These are phyloP conservation scores for Ichneumon xanthorius DNA, from an alignment of 2,888 invertebrate genomes.

Conservation along the genomic window DNA sequence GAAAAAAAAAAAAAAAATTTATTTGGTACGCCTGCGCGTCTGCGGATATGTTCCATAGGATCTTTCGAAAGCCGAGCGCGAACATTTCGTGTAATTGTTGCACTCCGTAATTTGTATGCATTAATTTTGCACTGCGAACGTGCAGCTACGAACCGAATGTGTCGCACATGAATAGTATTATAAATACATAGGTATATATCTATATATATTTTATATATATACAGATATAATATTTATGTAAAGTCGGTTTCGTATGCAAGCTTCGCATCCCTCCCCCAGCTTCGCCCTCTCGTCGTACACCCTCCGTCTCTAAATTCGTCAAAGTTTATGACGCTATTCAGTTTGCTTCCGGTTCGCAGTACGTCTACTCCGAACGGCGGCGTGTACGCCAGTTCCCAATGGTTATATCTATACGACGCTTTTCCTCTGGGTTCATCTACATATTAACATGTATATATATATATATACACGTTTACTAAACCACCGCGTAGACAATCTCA, in stretches of 20 bases:
- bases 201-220: neutral
- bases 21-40: neutral
- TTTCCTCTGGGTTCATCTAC: slow-evolving; percentile 33
- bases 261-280: neutral
- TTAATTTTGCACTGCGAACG: neutral
- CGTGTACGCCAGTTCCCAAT: slow-evolving; percentile 18
- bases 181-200: neutral
- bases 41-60: neutral
- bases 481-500: neutral
- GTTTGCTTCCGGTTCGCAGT: slow-evolving; percentile 27
- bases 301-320: slow-evolving; percentile 51
- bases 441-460: slow-evolving; percentile 11
- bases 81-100: slow-evolving; percentile 4
- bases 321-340: slow-evolving; percentile 63
- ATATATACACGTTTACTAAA: neutral
- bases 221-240: slow-evolving; percentile 6
- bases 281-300: slow-evolving; percentile 12
- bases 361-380: neutral
- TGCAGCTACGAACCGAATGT: neutral
- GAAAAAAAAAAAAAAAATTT: neutral
- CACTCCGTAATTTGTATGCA: slow-evolving; percentile 5
- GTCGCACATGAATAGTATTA: neutral
- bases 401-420: slow-evolving; percentile 43
- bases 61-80: neutral
- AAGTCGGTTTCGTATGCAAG: slow-evolving; percentile 11